phyloP scores from a whole-genome alignment of 2,113 vertebrate genomes.

The Mionectes macconnelli region DNA sequence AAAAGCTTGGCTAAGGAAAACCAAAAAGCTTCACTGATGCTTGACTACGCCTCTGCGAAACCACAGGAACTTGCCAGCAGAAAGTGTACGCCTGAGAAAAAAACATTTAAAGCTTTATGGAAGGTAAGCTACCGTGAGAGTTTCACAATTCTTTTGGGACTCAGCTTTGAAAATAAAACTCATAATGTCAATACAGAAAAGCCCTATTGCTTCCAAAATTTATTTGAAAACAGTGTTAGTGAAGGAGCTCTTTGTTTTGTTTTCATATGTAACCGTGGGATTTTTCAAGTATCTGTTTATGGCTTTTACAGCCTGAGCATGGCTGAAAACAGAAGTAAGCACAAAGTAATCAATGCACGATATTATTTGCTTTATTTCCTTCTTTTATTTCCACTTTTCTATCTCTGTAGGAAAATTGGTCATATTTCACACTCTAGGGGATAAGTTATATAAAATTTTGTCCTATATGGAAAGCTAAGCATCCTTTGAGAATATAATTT shows the following conservation, averaged over 20 bases:
- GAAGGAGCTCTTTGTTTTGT: slow-evolving; percentile 37
- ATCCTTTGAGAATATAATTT: neutral
- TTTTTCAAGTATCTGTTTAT: slow-evolving; percentile 42
- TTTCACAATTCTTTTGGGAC: slow-evolving; percentile 45
- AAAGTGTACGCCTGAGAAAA: neutral
- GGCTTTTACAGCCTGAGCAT: neutral
- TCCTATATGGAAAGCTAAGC: neutral
- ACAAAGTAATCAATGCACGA: neutral
- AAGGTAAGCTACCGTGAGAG: neutral
- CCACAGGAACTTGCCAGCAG: slow-evolving; percentile 1
- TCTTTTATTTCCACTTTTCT: neutral
- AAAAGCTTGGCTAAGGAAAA: neutral
- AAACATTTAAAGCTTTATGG: neutral
- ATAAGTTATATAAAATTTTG: neutral
- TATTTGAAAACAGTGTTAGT: neutral
- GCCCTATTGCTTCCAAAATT: slow-evolving; percentile 1
- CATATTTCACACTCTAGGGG: neutral
- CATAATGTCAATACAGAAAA: slow-evolving; percentile 4
- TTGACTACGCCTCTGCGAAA: neutral
- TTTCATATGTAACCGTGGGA: slow-evolving; percentile 1
- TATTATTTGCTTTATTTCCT: neutral
- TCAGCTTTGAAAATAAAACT: slow-evolving; percentile 41
- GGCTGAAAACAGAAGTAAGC: slow-evolving; percentile 7
- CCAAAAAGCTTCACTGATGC: neutral
- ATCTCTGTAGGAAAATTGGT: neutral